Percentiles rank a stretch among this genome's conserved stretches.
phyloP scores from a whole-genome alignment of 2,797 vertebrate genomes.

The Masticophis lateralis region DNA sequence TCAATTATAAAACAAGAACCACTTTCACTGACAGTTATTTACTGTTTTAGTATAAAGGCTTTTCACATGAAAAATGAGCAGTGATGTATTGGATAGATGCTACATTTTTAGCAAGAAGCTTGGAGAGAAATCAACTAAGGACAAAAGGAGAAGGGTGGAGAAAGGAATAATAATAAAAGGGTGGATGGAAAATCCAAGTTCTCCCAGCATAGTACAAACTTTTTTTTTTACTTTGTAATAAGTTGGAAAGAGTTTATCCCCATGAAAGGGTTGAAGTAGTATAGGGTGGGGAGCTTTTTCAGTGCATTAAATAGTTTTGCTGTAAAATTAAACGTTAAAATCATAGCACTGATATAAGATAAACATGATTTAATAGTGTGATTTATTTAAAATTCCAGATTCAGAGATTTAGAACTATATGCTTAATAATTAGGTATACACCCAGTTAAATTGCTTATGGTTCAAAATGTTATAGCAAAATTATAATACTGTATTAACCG shows the following conservation, averaged over 20 bases:
- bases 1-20: conserved; percentile 1
- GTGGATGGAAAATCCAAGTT: conserved; percentile 5
- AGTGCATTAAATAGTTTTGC: background rate
- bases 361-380: background rate
- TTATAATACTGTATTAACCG: background rate
- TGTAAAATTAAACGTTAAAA: conserved; percentile 15
- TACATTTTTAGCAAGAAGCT: background rate
- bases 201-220: background rate
- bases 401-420: background rate
- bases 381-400: conserved; percentile 9
- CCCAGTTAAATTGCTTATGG: background rate
- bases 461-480: conserved; percentile 21
- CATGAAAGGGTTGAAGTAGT: background rate
- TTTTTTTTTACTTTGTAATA: background rate
- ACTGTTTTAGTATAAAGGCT: background rate
- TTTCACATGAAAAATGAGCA: conserved; percentile 21
- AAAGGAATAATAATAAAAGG: background rate
- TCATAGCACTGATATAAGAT: conserved; percentile 1
- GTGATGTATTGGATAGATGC: conserved; percentile 1
- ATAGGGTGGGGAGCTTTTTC: background rate
- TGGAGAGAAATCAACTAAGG: conserved; percentile 13
- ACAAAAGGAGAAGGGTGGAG: background rate
- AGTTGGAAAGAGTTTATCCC: fast-evolving
- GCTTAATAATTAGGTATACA: conserved; percentile 14
- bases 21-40: background rate